Base-by-base conservation (phyloP, 2,888 invertebrate genomes). In the Caenorhabditis drosophilae region DNA sequence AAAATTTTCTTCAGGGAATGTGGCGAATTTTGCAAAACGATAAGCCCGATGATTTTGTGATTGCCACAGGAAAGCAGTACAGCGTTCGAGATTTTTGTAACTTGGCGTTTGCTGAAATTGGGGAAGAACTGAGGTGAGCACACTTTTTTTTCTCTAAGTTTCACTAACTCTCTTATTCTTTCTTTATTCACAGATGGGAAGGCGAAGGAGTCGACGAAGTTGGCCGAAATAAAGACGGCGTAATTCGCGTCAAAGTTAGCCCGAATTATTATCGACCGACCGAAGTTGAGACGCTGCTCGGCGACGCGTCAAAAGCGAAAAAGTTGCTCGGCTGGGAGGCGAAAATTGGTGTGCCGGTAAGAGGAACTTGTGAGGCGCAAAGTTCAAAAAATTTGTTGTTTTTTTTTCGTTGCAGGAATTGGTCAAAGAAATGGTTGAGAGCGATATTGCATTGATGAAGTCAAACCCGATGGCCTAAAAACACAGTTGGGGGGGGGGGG, bases 11-110 rank as follows among this genome's bases (percentile, higher is more conserved):
- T 9, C 83, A 92, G 90, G 98, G 96, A 0, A 99, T 99, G 98
- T 99, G 97, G 96, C 86, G 94, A 84, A 99, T 99, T 93, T 88
- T 99, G 16, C 98, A 99, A 84, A 90, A 91, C 83, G 89, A 92
- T 0, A 85, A 86, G 34, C 91, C 98, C 0, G 92, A 95, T 50
- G 98, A 99, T 86, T 97, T 90, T 87, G 97, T 99, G 4, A 93
- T 99, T 76, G 94, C 98, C 4, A 95, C 95, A 0, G 95, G 95
- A 0, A 91, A 93, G 84, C 89, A 90, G 15, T 94, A 94, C 85
- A 95, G 92, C 84, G 97, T 98, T 0, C 88, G 92, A 12, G 93
- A 97, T 85, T 99, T 99, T 87, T 93, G 98, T 0, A 93, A 93
- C 85, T 89, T 89, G 34, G 89, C 96, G 0, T 99, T 99, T 85